Conservation (phyloP, 30 jellyfish, hydroid and myxozoan species). For the Mastigias papua region DNA sequence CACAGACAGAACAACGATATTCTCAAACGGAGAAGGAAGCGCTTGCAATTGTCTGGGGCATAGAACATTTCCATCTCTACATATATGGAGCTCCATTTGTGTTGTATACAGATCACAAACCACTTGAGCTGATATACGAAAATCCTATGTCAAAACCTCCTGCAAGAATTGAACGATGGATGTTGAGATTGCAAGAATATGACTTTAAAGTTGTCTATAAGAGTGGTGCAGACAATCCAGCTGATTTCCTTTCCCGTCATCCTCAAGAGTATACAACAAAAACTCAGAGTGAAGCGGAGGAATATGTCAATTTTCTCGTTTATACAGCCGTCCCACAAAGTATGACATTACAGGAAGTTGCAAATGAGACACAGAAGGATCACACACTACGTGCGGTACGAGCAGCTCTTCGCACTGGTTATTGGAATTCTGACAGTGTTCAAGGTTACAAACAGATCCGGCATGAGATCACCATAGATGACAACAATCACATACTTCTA, state of each 20-base stretch:
- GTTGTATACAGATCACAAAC: slow-evolving; percentile 34
- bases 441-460: slow-evolving; percentile 4
- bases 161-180: slow-evolving; percentile 37
- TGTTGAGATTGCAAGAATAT: slow-evolving; percentile 31
- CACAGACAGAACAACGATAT: slow-evolving; percentile 33
- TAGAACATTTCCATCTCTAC: slow-evolving; percentile 44
- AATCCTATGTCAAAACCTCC: slow-evolving; percentile 53
- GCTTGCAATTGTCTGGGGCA: slow-evolving; percentile 27
- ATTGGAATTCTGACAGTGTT: neutral
- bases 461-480: slow-evolving; percentile 31
- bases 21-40: slow-evolving; percentile 67
- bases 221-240: slow-evolving; percentile 29
- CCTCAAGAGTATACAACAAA: neutral
- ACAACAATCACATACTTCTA: slow-evolving; percentile 7
- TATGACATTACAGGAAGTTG: neutral
- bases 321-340: neutral
- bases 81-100: slow-evolving; percentile 34
- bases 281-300: neutral
- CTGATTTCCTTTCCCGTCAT: slow-evolving; percentile 52
- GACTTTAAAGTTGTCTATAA: slow-evolving; percentile 31
- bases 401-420: neutral
- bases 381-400: neutral
- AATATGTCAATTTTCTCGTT: neutral
- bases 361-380: neutral
- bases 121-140: slow-evolving; percentile 33